These are phyloP conservation scores for Mythimna loreyi DNA, from an alignment of 2,888 invertebrate genomes.

Conservation along the genomic window DNA sequence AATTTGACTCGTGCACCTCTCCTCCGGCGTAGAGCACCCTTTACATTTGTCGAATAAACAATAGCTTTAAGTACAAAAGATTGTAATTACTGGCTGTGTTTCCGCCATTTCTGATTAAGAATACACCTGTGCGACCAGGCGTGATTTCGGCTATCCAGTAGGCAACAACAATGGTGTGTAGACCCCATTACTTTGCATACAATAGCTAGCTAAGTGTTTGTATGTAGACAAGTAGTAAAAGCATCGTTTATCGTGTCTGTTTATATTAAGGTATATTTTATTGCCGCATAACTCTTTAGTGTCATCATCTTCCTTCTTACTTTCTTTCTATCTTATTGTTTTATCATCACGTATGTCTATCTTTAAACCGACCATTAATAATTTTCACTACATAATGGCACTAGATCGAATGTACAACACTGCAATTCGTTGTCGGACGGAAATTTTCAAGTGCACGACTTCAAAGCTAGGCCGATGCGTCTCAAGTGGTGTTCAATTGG, in stretches of 20 bases:
- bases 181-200: constrained; percentile 37
- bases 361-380: no score
- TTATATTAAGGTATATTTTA: background rate
- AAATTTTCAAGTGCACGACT: no score
- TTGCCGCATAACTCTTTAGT: background rate
- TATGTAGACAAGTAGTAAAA: constrained; percentile 8
- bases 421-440: background rate
- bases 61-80: background rate
- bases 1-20: no score
- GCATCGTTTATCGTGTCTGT: constrained; percentile 10
- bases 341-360: no score
- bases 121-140: background rate
- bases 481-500: background rate
- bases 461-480: background rate
- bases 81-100: background rate
- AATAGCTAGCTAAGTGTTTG: constrained; percentile 23
- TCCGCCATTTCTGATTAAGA: background rate
- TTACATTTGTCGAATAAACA: background rate
- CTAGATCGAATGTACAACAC: background rate
- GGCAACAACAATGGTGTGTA: constrained; percentile 7
- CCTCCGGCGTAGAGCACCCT: background rate
- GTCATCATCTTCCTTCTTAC: background rate
- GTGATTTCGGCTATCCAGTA: background rate
- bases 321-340: no score
- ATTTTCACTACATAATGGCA: no score